These are phyloP conservation scores for Pseudomyrmex cubaensis DNA, from an alignment of 1,140 invertebrate genomes.

Conservation along the genomic window DNA sequence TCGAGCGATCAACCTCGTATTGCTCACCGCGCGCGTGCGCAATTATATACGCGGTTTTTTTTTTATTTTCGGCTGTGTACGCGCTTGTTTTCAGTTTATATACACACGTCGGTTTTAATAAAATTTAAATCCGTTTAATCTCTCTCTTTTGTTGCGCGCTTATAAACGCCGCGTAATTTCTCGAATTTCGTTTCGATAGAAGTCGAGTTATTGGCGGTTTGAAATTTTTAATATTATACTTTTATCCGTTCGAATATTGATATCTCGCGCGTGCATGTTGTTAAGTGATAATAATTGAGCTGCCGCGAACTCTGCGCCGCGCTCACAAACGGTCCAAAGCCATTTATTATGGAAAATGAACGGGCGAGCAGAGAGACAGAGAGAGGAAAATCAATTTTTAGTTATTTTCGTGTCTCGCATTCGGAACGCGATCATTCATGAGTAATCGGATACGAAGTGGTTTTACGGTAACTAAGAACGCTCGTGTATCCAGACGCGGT, in stretches of 20 bases:
- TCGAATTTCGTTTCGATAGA: not conserved
- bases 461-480: conserved; percentile 56
- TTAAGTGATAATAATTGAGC: not conserved
- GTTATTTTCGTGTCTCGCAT: not conserved
- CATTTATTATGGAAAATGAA: conserved; percentile 1
- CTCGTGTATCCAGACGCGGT: conserved; percentile 3
- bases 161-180: not conserved
- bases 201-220: not conserved
- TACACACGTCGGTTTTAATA: not conserved
- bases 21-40: not conserved
- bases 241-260: not conserved
- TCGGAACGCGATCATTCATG: conserved; percentile 24
- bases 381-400: not conserved
- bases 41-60: not conserved
- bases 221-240: not conserved
- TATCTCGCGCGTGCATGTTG: not conserved
- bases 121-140: conserved; percentile 16
- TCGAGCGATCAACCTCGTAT: not conserved
- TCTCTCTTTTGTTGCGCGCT: not conserved
- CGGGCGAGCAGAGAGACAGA: too few relatives aligned
- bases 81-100: too few relatives aligned
- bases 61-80: too few relatives aligned
- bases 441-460: conserved; percentile 43
- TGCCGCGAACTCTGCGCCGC: not conserved
- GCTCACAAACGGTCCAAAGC: not conserved